phyloP scores from a whole-genome alignment of 1,140 invertebrate genomes.

The Lepidurus packardi region DNA sequence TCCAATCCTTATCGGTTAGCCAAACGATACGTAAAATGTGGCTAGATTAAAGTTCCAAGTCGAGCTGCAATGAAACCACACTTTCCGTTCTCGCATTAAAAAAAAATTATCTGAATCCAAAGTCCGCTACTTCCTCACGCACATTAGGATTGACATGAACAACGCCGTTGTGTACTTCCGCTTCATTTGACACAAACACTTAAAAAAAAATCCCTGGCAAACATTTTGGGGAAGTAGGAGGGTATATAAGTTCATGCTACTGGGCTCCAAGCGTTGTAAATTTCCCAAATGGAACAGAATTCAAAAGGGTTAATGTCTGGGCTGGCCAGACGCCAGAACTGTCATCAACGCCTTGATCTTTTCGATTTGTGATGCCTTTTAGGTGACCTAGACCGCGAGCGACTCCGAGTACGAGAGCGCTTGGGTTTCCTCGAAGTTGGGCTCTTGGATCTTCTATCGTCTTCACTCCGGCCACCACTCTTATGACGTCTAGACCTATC shows the following conservation, averaged over 20 bases:
- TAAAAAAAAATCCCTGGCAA: too few species aligned
- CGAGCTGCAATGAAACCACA: too few species aligned
- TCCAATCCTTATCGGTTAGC: neutral
- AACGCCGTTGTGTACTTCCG: too few species aligned
- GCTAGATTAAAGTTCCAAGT: neutral
- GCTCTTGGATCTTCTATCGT: neutral
- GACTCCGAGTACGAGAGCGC: neutral
- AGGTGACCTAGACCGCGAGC: neutral
- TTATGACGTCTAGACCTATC: neutral
- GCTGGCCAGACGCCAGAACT: neutral
- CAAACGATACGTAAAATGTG: neutral
- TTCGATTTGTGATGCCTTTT: constrained; percentile 5
- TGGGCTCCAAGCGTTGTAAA: neutral
- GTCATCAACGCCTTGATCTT: neutral
- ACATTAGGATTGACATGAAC: too few species aligned
- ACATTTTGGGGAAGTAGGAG: too few species aligned
- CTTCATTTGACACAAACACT: too few species aligned
- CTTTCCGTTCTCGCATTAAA: too few species aligned
- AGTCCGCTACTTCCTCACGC: too few species aligned
- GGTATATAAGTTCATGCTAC: neutral
- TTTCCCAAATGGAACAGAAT: neutral
- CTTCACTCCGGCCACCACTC: neutral
- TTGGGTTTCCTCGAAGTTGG: neutral
- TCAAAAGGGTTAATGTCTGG: neutral
- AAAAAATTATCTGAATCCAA: too few species aligned